A percentile compares a stretch with the other conserved stretches of the same genome.
Conservation (phyloP, 1,140 invertebrate genomes). For the Halictus rubicundus region DNA sequence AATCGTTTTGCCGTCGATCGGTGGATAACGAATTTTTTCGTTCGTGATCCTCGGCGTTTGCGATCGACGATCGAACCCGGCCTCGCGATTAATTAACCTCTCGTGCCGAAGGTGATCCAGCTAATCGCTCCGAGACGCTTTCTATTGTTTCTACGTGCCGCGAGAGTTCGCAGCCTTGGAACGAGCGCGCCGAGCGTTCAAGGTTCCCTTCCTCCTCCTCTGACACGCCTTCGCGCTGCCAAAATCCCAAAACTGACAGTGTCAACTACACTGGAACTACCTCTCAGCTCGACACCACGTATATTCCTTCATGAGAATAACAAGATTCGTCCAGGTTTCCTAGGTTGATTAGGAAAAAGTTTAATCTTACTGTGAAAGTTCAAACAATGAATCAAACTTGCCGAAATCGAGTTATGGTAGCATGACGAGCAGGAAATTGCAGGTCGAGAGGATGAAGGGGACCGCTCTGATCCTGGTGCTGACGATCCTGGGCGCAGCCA, state of each 20-base stretch:
- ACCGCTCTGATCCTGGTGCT: conserved; percentile 65
- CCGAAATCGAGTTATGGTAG: neutral
- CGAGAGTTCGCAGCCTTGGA: conserved; percentile 37
- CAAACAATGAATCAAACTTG: too few relatives aligned
- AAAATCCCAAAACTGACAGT: too few relatives aligned
- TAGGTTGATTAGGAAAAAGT: too few relatives aligned
- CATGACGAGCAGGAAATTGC: conserved; percentile 8
- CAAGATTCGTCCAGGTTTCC: too few relatives aligned
- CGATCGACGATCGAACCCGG: too few relatives aligned
- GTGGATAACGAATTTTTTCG: neutral
- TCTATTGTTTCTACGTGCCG: neutral
- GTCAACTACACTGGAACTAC: too few relatives aligned
- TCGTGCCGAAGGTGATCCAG: neutral
- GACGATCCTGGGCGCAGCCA: conserved; percentile 63
- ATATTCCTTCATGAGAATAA: too few relatives aligned
- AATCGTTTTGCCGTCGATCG: neutral
- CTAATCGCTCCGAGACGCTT: neutral
- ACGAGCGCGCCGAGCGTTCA: neutral
- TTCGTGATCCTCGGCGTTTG: too few relatives aligned
- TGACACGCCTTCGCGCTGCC: too few relatives aligned
- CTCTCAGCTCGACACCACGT: too few relatives aligned
- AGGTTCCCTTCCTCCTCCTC: neutral
- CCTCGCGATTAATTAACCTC: neutral
- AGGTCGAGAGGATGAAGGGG: conserved; percentile 65
- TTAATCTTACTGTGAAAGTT: too few relatives aligned